phyloP scores from a whole-genome alignment of 2,888 invertebrate genomes.

The Philopedon plagiatum region DNA sequence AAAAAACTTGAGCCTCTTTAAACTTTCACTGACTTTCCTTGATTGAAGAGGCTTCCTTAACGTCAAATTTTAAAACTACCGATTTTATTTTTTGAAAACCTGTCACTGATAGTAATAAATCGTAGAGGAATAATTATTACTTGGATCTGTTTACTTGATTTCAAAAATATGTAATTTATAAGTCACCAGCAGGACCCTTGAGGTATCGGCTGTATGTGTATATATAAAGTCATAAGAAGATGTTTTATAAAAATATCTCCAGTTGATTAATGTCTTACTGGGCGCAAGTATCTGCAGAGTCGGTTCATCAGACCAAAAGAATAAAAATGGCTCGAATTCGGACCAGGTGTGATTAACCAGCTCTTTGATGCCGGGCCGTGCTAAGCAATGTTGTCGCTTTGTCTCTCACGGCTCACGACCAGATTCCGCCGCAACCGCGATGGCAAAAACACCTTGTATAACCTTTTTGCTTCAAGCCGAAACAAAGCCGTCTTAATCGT shows the following conservation, averaged over 20 bases:
- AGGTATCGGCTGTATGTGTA: conserved; percentile 41
- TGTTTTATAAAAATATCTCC: conserved; percentile 50
- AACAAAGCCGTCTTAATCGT: conserved; percentile 48
- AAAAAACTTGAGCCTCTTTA: too few relatives aligned
- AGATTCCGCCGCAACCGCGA: conserved; percentile 46
- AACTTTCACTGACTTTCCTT: too few relatives aligned
- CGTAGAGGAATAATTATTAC: conserved; percentile 1
- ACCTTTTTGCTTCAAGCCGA: conserved; percentile 42
- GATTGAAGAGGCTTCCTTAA: too few relatives aligned
- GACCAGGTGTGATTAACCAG: conserved; percentile 53
- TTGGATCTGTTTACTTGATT: background rate
- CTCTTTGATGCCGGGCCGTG: conserved; percentile 51
- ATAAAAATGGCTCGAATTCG: conserved; percentile 52
- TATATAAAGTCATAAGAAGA: conserved; percentile 49
- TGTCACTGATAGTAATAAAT: conserved; percentile 1
- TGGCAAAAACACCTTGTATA: conserved; percentile 51
- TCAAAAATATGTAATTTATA: conserved; percentile 7
- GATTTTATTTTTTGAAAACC: background rate
- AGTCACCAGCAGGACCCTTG: background rate
- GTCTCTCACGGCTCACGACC: conserved; percentile 53
- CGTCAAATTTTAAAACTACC: too few relatives aligned
- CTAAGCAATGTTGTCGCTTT: conserved; percentile 53
- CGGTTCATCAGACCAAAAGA: conserved; percentile 52
- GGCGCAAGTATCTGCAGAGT: conserved; percentile 47
- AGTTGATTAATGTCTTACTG: conserved; percentile 50